Evolutionary conservation across 2,888 invertebrate genomes (phyloP), one percentile per base, ranked within the genome.

Genomic region (Lithophane ornitopus): DNA sequence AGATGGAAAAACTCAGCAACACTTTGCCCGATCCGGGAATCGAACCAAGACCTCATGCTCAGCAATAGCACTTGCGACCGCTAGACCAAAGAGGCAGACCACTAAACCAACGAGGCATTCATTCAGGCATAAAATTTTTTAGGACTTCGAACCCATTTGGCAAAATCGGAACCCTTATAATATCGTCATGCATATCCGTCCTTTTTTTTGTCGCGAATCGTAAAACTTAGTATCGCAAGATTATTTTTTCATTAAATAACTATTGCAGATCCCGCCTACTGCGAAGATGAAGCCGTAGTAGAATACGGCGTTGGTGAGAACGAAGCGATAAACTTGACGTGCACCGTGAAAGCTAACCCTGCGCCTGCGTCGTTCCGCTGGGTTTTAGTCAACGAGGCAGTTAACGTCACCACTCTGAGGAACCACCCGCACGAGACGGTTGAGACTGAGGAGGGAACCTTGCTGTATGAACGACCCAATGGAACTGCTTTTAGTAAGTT

Each of bases 301-400:
- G 94, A 95, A 84, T 96, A 94, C 73, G 96, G 96, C 0, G 80
- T 96, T 0, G 93, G 91, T 3, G 93, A 94, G 61, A 91, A 92
- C 63, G 95, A 95, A 63, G 90, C 91, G 4, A 90, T 96, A 58
- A 95, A 96, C 80, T 87, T 96, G 76, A 95, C 94, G 0, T 96
- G 96, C 84, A 92, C 90, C 54, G 92, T 95, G 62, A 92, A 89
- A 58, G 91, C 91, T 3, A 94, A 94, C 77, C 96, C 96, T 0
- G 85, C 86, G 74, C 94, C 95, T 22, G 77, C 73, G 1, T 83
- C 90, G 6, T 96, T 94, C 87, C 92, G 93, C 67, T 96, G 96
- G 96, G 89, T 93, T 70, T 76, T 95, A 4, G 92, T 94, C 22
- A 91, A 93, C 84, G 94, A 92, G 26, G 91, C 88, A 0, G 91